Evolutionary conservation across 2,888 invertebrate species (phyloP), one percentile per base, ranked within the genome.

Genomic region (Campaea margaritaria): DNA sequence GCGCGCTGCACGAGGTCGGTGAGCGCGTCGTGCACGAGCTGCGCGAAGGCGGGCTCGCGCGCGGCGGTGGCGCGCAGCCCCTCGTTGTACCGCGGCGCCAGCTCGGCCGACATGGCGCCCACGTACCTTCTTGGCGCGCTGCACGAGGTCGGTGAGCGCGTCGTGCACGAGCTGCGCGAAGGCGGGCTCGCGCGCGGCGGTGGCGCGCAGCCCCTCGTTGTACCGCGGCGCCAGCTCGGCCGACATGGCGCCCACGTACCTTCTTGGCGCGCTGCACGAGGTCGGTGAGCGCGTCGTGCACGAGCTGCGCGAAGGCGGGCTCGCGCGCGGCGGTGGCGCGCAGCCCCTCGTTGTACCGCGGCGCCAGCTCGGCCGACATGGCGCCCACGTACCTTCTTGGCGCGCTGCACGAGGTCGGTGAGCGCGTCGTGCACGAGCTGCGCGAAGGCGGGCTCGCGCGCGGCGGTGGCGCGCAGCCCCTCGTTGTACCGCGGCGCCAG

Each of bases 251-350:
- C n/a, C n/a, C n/a, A n/a, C n/a, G n/a, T 69, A 96, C 97, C 93
- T 96, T 96, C 87, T 98, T 97, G 3, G 98, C 96, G 59, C 96
- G 90, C 74, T 97, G 96, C 14, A 99, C 98, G 44, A 99, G 93
- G 67, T 97, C 96, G 0, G 96, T 95, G 21, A 99, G 93, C 59
- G 95, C 95, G 65, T 97, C 96, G 85, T 99, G 98, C 15, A 98
- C 94, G 80, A 94, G 94, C 73, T 96, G 95, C 58, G 97, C 97
- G 88, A 98, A 96, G 61, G 93, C 86, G 0, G 96, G 94, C 85
- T 98, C 97, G 67, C 96, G 95, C 76, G 96, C 96, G 27, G 96
- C 97, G 93, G 96, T 96, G 49, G 95, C 93, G 67, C 96, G 96
- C 87, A 98, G 94, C 79, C 95, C 96, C 65, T 98, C 97, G 38